A percentile compares a stretch with the other conserved stretches of the same genome.
Evolutionary conservation across 1,140 invertebrate genomes (phyloP).

Genomic region (Macrosteles quadrilineatus): DNA sequence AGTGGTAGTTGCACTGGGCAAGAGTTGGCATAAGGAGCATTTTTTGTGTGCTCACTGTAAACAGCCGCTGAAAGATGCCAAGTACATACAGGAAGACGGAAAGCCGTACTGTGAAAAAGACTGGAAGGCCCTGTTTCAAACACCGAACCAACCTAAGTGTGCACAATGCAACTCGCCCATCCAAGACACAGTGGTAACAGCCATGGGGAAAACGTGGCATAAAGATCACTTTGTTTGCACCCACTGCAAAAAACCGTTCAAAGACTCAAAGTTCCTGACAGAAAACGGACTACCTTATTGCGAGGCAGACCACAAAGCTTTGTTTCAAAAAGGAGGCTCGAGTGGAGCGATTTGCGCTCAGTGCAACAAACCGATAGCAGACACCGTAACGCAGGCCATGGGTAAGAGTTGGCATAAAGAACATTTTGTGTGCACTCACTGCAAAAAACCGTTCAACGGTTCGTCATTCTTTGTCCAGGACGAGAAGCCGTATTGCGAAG

Average conservation of each 20-base stretch:
- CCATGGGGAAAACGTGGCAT: constrained; percentile 67
- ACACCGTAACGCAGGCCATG: neutral
- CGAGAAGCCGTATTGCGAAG: too few species aligned
- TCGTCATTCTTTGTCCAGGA: too few species aligned
- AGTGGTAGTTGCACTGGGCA: constrained; percentile 59
- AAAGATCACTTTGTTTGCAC: constrained; percentile 84
- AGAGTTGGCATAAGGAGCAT: constrained; percentile 80
- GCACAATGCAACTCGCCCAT: too few species aligned
- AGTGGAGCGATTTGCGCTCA: neutral
- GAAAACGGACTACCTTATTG: too few species aligned
- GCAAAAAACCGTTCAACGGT: too few species aligned
- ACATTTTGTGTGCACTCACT: constrained; percentile 77
- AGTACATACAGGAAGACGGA: constrained; percentile 69
- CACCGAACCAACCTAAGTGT: too few species aligned
- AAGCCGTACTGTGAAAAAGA: constrained; percentile 72
- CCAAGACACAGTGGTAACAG: constrained; percentile 28
- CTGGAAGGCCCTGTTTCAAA: constrained; percentile 66
- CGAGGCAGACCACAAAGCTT: too few species aligned
- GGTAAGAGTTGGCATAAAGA: constrained; percentile 77
- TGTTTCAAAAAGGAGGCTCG: too few species aligned
- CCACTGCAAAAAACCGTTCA: too few species aligned
- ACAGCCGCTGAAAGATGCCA: constrained; percentile 55
- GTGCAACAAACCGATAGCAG: too few species aligned
- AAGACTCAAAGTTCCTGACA: too few species aligned
- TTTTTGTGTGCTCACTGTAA: constrained; percentile 72